Conservation (phyloP, 2,888 invertebrate genomes). For the Papilio protenor region DNA sequence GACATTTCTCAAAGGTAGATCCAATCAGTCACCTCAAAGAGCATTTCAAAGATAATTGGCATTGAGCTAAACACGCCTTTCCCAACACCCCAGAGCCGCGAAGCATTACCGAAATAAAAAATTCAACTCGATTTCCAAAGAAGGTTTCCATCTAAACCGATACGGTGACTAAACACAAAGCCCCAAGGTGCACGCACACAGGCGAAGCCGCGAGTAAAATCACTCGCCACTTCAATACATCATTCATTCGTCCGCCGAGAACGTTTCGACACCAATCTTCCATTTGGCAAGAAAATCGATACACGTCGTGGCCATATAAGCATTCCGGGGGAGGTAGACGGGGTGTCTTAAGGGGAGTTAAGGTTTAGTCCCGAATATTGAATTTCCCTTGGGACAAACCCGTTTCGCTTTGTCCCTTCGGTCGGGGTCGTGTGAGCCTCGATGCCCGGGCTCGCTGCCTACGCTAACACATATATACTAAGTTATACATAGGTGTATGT, state of each 20-base stretch:
- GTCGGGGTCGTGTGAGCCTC: slow-evolving; percentile 82
- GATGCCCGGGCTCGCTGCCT: slow-evolving; percentile 76
- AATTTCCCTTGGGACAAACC: slow-evolving; percentile 86
- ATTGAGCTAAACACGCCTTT: slow-evolving; percentile 59
- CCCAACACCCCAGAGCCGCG: slow-evolving; percentile 51
- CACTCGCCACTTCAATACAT: slow-evolving; percentile 81
- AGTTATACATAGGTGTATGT: slow-evolving; percentile 53
- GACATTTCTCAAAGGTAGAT: slow-evolving; percentile 50
- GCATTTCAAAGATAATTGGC: slow-evolving; percentile 73
- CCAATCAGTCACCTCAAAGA: slow-evolving; percentile 77
- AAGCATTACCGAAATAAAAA: slow-evolving; percentile 81
- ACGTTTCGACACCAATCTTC: slow-evolving; percentile 84
- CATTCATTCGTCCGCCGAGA: slow-evolving; percentile 83
- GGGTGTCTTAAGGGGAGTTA: slow-evolving; percentile 84
- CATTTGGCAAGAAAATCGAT: slow-evolving; percentile 85
- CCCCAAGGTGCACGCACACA: slow-evolving; percentile 65
- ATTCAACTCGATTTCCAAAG: slow-evolving; percentile 74
- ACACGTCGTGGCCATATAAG: slow-evolving; percentile 85
- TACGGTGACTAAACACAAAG: slow-evolving; percentile 77
- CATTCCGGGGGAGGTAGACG: slow-evolving; percentile 83
- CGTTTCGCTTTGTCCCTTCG: slow-evolving; percentile 84
- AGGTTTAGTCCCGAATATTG: slow-evolving; percentile 86
- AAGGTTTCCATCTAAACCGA: slow-evolving; percentile 74
- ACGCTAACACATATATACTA: slow-evolving; percentile 49
- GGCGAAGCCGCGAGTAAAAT: slow-evolving; percentile 66